Base-by-base conservation (phyloP, 2,888 invertebrate genomes). In the Quadriops clusia region DNA sequence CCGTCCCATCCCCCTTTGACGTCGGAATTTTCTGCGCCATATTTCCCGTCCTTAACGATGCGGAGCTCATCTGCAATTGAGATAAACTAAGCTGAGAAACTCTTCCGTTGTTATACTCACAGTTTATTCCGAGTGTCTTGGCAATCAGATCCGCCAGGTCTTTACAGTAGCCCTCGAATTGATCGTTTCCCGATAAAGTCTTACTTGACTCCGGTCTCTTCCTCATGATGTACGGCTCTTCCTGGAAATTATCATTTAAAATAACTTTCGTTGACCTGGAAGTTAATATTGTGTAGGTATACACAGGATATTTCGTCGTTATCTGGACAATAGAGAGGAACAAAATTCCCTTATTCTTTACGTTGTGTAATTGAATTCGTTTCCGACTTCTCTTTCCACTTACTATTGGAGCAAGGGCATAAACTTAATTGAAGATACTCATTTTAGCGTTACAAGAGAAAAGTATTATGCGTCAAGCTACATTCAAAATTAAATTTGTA, bases 151-250 rank as follows among this genome's bases (percentile, higher is more conserved):
- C 82, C 3, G 86, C 81, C 20, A 94, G 65, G 56, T 94, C 94
- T 53, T 91, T 86, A 62, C 89, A 90, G 57, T 89, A 94, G 28
- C 95, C 94, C 51, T 87, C 80, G 51, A 77, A 85, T 23, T 75
- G 71, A 39, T 86, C 83, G 51, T 86, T 85, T 30, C 81, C 84
- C 23, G 64, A 63, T 21, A 74, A 57, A 29, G 67, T 66, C 47
- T 77, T 74, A 10, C 74, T 75, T 5, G 70, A 67, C 34, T 77
- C 77, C 2, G 74, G 67, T 36, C 70, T 69, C 48, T 74, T 76
- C 43, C 72, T 58, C 82, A 86, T 87, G 48, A 90, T 75, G 51
- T 86, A 91, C 0, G 90, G 90, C 47, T 87, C 87, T 59, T 89
- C 87, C 76, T 77, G 52, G 29, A 54, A 54, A 41, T 24, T 21